Percentiles rank a stretch among this genome's conserved stretches.
Evolutionary conservation across 2,888 invertebrate species (phyloP).

Genomic region (Hydraecia micacea): DNA sequence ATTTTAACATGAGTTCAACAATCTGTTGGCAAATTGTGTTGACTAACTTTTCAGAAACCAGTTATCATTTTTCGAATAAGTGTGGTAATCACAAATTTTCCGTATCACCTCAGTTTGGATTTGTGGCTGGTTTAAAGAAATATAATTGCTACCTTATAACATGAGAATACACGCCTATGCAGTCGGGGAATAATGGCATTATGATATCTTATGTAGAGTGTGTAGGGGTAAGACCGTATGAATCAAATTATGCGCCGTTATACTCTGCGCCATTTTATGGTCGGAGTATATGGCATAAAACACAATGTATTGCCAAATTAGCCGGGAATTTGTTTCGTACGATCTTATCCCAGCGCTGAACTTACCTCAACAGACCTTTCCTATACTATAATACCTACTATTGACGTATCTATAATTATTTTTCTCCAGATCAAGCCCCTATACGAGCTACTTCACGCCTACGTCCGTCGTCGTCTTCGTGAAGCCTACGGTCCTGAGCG

Average conservation of each 20-base stretch:
- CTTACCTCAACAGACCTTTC: background rate
- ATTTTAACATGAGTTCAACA: background rate
- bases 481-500: conserved; percentile 96
- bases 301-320: background rate
- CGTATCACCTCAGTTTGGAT: background rate
- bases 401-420: background rate
- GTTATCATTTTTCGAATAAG: background rate
- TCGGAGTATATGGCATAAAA: background rate
- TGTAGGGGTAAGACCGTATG: background rate
- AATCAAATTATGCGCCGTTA: background rate
- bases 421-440: conserved; percentile 93
- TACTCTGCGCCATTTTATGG: background rate
- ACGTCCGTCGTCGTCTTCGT: conserved; percentile 95
- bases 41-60: background rate
- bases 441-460: conserved; percentile 96
- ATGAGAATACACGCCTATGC: background rate
- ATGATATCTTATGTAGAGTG: background rate
- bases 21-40: background rate
- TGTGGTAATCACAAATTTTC: background rate
- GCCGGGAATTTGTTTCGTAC: background rate
- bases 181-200: background rate
- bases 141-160: background rate
- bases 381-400: background rate
- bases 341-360: background rate
- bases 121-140: background rate